A percentile compares a stretch with the other conserved stretches of the same genome.
Evolutionary conservation across 2,113 vertebrate species (phyloP).

Genomic region (Mixornis gularis): DNA sequence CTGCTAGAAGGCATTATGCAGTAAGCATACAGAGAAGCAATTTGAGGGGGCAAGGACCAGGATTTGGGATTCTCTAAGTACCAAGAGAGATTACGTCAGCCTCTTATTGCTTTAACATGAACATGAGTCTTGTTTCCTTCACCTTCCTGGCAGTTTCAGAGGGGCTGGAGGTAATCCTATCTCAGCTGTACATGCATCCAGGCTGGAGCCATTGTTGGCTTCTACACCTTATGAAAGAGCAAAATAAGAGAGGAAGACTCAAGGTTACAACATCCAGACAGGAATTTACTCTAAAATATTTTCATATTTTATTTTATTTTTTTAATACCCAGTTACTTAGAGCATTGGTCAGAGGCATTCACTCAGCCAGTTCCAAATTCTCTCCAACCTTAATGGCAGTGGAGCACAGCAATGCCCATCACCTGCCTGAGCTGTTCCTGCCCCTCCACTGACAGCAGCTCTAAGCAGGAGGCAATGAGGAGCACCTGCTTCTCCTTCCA

Average conservation of each 20-base stretch:
- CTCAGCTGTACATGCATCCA: background rate
- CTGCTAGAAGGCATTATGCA: background rate
- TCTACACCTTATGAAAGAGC: background rate
- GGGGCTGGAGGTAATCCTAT: background rate
- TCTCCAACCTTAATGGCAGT: background rate
- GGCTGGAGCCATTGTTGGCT: background rate
- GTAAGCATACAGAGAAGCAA: background rate
- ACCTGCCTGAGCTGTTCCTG: background rate
- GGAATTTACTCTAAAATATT: background rate
- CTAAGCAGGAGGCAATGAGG: background rate
- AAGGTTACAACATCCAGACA: background rate
- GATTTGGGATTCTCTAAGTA: background rate
- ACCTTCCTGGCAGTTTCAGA: background rate
- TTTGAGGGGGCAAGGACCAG: background rate
- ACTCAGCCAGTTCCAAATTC: background rate
- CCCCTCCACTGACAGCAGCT: background rate
- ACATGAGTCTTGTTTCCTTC: background rate
- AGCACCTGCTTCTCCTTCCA: background rate
- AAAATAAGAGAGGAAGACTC: background rate
- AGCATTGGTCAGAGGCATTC: background rate
- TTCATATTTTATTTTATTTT: fast-evolving
- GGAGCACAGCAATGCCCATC: background rate
- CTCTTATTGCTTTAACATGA: background rate
- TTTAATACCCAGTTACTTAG: background rate
- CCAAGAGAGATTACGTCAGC: background rate